These are phyloP conservation scores for Regulus satrapa DNA, from an alignment of 2,113 vertebrate species.

Conservation along the genomic window DNA sequence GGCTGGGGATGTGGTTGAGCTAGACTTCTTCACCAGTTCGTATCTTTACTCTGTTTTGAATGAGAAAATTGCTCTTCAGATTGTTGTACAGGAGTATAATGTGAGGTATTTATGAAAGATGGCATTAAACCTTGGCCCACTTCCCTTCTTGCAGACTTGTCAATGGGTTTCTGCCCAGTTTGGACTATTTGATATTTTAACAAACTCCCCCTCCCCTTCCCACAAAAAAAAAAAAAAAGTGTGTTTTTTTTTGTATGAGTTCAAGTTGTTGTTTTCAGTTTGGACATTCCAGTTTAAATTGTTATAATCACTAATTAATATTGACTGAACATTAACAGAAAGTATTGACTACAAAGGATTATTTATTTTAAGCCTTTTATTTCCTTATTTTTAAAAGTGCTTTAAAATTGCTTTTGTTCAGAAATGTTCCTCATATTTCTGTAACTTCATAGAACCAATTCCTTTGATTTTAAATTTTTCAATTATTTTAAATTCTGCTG, in stretches of 20 bases:
- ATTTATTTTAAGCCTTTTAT: neutral
- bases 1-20: neutral
- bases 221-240: too few relatives aligned
- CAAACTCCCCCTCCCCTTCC: too few relatives aligned
- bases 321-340: neutral
- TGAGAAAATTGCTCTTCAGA: neutral
- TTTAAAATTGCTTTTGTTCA: neutral
- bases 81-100: neutral
- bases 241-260: neutral
- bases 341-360: neutral
- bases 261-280: neutral
- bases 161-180: neutral
- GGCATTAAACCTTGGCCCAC: neutral
- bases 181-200: too few relatives aligned
- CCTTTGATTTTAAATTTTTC: neutral
- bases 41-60: neutral
- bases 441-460: neutral
- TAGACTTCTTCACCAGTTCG: neutral
- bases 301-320: neutral
- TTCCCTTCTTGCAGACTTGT: neutral
- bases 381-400: neutral
- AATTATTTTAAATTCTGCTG: neutral
- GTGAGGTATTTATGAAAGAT: neutral
- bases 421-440: neutral
- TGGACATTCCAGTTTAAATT: neutral